Percentiles rank a stretch among this genome's conserved stretches.
Conservation (phyloP, 2,888 invertebrate genomes). For the Microctonus aethiopoides region DNA sequence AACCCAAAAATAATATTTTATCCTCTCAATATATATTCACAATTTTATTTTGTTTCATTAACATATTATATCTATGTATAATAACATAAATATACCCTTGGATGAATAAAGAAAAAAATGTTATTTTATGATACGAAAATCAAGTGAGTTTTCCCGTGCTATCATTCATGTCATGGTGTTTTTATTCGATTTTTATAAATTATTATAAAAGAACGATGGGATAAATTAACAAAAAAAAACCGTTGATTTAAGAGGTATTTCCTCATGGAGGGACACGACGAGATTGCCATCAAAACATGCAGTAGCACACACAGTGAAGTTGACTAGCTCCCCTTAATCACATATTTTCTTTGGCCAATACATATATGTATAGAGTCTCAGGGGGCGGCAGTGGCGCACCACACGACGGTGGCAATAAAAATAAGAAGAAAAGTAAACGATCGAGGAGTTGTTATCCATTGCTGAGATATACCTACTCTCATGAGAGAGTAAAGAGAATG, state of each 20-base stretch:
- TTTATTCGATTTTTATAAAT: not conserved
- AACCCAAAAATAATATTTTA: too few species aligned
- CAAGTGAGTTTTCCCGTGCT: not conserved
- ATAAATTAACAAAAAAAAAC: not conserved
- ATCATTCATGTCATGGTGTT: not conserved
- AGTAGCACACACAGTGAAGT: not conserved
- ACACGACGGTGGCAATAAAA: not conserved
- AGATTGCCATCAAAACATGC: slow-evolving; percentile 15
- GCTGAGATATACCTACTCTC: not conserved
- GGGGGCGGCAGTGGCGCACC: not conserved
- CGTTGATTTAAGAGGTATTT: slow-evolving; percentile 15
- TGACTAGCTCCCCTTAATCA: not conserved
- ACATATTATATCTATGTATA: not conserved
- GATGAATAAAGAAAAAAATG: not conserved
- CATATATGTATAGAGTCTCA: not conserved
- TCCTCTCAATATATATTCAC: too few species aligned
- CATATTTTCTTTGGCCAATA: not conserved
- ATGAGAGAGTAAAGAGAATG: not conserved
- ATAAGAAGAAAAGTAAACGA: slow-evolving; percentile 14
- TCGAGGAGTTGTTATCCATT: slow-evolving; percentile 2
- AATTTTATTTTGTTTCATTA: not conserved
- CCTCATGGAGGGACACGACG: slow-evolving; percentile 4
- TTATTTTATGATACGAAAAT: not conserved
- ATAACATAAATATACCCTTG: not conserved
- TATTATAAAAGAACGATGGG: not conserved